Evolutionary conservation across 1,140 invertebrate species (phyloP).

Genomic region (Semibalanus balanoides): DNA sequence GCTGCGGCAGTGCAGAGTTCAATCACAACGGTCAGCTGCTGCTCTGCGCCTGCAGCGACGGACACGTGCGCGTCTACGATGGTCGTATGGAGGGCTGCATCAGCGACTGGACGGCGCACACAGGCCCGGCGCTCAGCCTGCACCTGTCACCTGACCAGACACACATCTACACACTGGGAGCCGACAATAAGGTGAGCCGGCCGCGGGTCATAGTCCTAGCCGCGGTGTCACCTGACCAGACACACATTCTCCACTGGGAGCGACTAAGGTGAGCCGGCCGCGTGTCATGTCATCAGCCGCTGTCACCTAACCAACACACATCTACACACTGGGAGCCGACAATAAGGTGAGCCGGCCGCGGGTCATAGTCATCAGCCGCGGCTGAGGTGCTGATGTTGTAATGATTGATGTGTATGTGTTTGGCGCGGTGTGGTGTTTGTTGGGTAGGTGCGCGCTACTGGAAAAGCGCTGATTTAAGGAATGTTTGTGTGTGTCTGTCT

Average conservation of each 20-base stretch:
- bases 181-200: slow-evolving; percentile 35
- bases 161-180: slow-evolving; percentile 40
- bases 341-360: slow-evolving; percentile 31
- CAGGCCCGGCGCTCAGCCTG: slow-evolving; percentile 38
- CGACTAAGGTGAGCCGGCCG: too few species aligned
- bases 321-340: slow-evolving; percentile 42
- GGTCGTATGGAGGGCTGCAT: slow-evolving; percentile 41
- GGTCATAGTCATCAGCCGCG: too few species aligned
- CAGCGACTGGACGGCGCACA: slow-evolving; percentile 37
- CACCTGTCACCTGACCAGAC: slow-evolving; percentile 42
- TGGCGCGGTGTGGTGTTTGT: too few species aligned
- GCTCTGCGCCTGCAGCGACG: slow-evolving; percentile 44
- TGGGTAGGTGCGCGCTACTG: too few species aligned
- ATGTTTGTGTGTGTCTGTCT: too few species aligned
- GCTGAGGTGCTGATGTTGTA: too few species aligned
- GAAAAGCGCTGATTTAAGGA: too few species aligned
- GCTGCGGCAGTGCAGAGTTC: slow-evolving; percentile 19
- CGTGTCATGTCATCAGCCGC: too few species aligned
- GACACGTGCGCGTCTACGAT: slow-evolving; percentile 43
- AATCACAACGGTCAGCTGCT: slow-evolving; percentile 52
- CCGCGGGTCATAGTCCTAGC: too few species aligned
- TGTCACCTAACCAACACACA: slow-evolving; percentile 42
- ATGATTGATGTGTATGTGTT: too few species aligned
- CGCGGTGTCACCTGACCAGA: too few species aligned
- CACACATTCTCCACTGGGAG: too few species aligned